Evolutionary conservation across 2,888 invertebrate species (phyloP).

Genomic region (Drosophila basisetae): DNA sequence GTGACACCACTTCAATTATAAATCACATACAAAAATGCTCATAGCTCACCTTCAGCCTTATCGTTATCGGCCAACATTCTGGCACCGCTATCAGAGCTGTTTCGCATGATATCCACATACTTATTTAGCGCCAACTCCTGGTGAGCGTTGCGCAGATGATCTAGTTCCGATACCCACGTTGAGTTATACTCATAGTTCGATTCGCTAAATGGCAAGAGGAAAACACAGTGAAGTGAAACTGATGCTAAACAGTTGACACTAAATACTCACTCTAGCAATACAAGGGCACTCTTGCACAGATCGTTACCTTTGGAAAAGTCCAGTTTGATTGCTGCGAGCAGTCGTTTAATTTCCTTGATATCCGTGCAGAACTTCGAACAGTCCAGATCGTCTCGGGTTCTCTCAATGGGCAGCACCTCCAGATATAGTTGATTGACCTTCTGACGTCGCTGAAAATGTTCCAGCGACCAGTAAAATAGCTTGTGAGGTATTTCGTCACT

Average conservation of each 20-base stretch:
- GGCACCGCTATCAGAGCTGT: rapidly evolving
- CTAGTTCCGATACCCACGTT: constrained; percentile 34
- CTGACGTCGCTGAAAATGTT: constrained; percentile 38
- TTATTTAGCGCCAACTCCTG: not conserved
- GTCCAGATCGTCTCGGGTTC: constrained; percentile 30
- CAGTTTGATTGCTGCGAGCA: constrained; percentile 26
- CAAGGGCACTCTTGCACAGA: constrained; percentile 30
- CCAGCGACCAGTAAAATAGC: constrained; percentile 57
- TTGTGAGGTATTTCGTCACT: constrained; percentile 31
- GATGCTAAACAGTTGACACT: not conserved
- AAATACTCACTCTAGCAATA: constrained; percentile 33
- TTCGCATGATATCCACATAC: not conserved
- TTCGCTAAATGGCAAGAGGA: constrained; percentile 17
- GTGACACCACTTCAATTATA: not conserved
- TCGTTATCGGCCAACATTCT: constrained; percentile 4
- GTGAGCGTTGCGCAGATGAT: not conserved
- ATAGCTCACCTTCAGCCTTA: not conserved
- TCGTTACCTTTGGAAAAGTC: constrained; percentile 29
- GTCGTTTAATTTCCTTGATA: constrained; percentile 37
- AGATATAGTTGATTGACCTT: constrained; percentile 51
- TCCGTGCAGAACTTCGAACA: constrained; percentile 60
- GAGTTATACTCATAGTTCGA: constrained; percentile 28
- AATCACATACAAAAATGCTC: not conserved
- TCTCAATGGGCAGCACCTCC: constrained; percentile 44
- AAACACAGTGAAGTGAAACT: not conserved